phyloP scores from a whole-genome alignment of 1,140 invertebrate genomes.

The Ctenoplectra terminalis region DNA sequence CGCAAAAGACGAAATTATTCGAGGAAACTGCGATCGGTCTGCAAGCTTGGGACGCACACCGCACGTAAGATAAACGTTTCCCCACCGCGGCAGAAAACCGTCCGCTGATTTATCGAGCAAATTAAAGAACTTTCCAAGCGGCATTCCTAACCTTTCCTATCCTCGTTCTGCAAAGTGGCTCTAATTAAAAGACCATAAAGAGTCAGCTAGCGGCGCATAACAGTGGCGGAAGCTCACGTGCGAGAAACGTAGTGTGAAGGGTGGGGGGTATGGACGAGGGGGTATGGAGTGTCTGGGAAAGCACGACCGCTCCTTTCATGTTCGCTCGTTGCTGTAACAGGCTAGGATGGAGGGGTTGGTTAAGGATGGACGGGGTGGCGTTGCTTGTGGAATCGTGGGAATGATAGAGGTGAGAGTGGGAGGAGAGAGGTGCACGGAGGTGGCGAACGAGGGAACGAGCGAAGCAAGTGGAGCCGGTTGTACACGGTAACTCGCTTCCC shows the following conservation, averaged over 20 bases:
- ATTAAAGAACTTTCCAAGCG: constrained; percentile 75
- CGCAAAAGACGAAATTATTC: constrained; percentile 44
- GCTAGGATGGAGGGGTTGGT: constrained; percentile 54
- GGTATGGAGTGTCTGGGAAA: constrained; percentile 70
- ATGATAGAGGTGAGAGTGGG: constrained; percentile 37
- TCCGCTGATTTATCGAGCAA: constrained; percentile 74
- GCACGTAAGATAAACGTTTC: constrained; percentile 64
- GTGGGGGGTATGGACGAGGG: not conserved
- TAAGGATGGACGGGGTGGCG: constrained; percentile 51
- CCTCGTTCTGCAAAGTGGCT: constrained; percentile 73
- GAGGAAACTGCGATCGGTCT: constrained; percentile 50
- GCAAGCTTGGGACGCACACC: constrained; percentile 25
- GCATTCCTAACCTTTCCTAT: constrained; percentile 69
- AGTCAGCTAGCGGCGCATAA: constrained; percentile 67
- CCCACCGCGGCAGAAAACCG: constrained; percentile 33
- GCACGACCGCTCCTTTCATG: constrained; percentile 76
- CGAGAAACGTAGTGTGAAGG: constrained; percentile 23
- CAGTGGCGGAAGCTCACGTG: constrained; percentile 67
- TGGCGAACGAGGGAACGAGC: constrained; percentile 29
- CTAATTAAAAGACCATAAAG: constrained; percentile 78
- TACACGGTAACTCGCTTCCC: constrained; percentile 61
- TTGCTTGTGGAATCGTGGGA: constrained; percentile 40
- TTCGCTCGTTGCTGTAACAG: constrained; percentile 67
- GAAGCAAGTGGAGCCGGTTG: constrained; percentile 40
- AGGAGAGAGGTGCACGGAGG: not conserved